These are phyloP conservation scores for Todus mexicanus DNA, from an alignment of 2,797 vertebrate species.

Conservation along the genomic window DNA sequence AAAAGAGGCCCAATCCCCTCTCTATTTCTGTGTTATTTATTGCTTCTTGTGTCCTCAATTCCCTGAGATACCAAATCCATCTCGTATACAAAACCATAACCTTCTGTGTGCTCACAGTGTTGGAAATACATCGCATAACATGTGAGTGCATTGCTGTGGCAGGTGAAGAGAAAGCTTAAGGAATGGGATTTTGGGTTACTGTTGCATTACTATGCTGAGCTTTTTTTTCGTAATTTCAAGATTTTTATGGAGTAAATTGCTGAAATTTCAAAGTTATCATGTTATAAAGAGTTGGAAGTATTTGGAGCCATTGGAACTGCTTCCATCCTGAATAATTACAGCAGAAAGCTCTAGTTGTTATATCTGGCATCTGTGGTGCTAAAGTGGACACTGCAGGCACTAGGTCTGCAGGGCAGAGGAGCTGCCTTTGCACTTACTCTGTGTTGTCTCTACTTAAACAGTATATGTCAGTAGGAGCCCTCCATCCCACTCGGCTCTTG, in stretches of 20 bases:
- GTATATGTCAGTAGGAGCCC: not conserved
- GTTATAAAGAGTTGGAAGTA: not conserved
- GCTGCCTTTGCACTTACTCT: not conserved
- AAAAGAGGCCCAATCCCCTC: not conserved
- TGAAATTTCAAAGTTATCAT: not conserved
- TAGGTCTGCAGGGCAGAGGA: not conserved
- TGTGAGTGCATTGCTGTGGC: not conserved
- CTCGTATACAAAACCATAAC: not conserved
- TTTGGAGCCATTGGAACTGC: not conserved
- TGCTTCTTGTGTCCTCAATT: not conserved
- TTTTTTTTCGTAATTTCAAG: not conserved
- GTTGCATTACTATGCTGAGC: accelerated
- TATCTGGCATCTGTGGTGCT: not conserved
- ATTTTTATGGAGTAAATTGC: not conserved
- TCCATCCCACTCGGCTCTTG: not conserved
- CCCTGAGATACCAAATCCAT: not conserved
- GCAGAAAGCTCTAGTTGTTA: not conserved
- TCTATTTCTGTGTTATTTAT: not conserved
- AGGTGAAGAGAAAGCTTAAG: not conserved
- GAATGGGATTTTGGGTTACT: not conserved
- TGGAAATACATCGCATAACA: not conserved
- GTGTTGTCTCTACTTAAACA: not conserved
- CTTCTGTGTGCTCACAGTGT: not conserved
- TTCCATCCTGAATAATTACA: not conserved
- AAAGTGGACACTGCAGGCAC: accelerated